Conservation (phyloP, 1,140 invertebrate genomes). For the Apis florea region DNA sequence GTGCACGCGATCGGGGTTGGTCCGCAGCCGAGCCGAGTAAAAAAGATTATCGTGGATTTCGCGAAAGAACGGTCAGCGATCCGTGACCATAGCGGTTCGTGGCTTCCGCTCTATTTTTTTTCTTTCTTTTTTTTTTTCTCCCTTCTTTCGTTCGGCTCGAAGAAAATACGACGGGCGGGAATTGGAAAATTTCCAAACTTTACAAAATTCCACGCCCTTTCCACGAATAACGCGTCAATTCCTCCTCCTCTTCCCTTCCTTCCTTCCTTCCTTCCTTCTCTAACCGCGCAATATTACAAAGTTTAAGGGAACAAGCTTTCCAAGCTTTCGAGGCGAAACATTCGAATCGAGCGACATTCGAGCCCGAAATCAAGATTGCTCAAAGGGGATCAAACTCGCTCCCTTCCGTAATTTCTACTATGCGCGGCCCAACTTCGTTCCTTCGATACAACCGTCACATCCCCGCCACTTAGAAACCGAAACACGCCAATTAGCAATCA, state of each 20-base stretch:
- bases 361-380: background rate
- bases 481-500: constrained; percentile 40
- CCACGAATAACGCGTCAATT: too few relatives aligned
- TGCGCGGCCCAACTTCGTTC: background rate
- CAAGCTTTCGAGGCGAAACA: too few relatives aligned
- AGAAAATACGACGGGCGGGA: background rate
- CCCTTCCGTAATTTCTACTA: constrained; percentile 1
- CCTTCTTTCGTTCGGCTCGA: background rate
- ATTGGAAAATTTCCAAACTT: too few relatives aligned
- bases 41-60: constrained; percentile 47
- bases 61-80: constrained; percentile 31
- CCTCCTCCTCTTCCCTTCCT: too few relatives aligned
- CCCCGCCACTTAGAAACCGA: constrained; percentile 14
- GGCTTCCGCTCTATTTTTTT: constrained; percentile 15
- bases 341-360: background rate
- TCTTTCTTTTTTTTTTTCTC: too few relatives aligned
- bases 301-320: too few relatives aligned
- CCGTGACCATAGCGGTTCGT: constrained; percentile 13
- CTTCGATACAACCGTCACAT: background rate
- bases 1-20: background rate
- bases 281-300: too few relatives aligned
- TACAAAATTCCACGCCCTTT: too few relatives aligned
- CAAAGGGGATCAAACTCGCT: constrained; percentile 2
- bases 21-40: background rate
- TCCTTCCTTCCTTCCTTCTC: too few relatives aligned